Conservation (phyloP, 2,888 invertebrate genomes). For the Andrena dorsata region DNA sequence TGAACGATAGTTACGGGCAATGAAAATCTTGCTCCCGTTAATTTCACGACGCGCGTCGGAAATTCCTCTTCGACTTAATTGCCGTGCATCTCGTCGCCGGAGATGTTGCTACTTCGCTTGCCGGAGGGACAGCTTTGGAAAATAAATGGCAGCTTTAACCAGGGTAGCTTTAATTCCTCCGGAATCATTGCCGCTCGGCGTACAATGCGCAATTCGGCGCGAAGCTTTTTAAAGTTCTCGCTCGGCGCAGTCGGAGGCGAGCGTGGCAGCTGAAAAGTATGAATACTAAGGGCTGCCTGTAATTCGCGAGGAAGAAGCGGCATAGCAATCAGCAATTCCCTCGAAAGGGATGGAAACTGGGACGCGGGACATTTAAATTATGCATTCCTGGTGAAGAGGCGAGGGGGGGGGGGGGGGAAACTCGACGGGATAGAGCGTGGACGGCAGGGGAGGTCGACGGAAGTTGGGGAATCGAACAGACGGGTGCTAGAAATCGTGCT, state of each 20-base stretch:
- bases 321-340: slow-evolving; percentile 77
- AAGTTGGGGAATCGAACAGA: slow-evolving; percentile 55
- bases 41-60: slow-evolving; percentile 6
- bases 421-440: slow-evolving; percentile 37
- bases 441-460: slow-evolving; percentile 19
- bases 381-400: slow-evolving; percentile 73
- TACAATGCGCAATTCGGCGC: slow-evolving; percentile 56
- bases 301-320: slow-evolving; percentile 69
- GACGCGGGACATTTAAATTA: slow-evolving; percentile 79
- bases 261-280: slow-evolving; percentile 68
- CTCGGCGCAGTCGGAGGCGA: slow-evolving; percentile 46
- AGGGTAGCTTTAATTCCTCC: slow-evolving; percentile 48
- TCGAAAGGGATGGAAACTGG: slow-evolving; percentile 73
- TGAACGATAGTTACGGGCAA: slow-evolving; percentile 9
- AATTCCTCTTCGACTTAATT: slow-evolving; percentile 33
- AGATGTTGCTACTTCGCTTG: background rate
- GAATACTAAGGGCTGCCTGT: slow-evolving; percentile 69
- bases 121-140: background rate
- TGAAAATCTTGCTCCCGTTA: slow-evolving; percentile 31
- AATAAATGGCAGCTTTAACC: slow-evolving; percentile 28
- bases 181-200: slow-evolving; percentile 18
- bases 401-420: slow-evolving; percentile 46
- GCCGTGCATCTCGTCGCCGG: slow-evolving; percentile 9
- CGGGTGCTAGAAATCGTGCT: slow-evolving; percentile 62
- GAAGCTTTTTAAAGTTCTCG: slow-evolving; percentile 70